A percentile compares a stretch with the other conserved stretches of the same genome.
These are phyloP conservation scores for Myotis pilosus DNA, from an alignment of 2,797 vertebrate genomes.

Conservation along the genomic window DNA sequence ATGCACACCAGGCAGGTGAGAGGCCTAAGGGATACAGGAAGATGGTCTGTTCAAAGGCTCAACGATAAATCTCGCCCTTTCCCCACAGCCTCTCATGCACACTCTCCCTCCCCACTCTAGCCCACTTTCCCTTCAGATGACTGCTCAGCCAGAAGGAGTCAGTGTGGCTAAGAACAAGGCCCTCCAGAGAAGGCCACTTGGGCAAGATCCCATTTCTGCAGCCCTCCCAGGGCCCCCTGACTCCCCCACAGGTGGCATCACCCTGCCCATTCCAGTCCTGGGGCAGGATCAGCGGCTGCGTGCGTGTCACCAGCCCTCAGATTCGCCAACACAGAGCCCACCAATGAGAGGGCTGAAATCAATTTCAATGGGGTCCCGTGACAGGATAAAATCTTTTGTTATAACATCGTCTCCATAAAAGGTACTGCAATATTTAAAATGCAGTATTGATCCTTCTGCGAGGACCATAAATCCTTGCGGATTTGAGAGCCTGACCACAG, in stretches of 20 bases:
- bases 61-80: neutral
- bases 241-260: too few relatives aligned
- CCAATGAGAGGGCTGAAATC: neutral
- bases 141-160: neutral
- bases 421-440: slow-evolving; percentile 70
- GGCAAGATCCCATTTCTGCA: neutral
- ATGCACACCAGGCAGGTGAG: fast-evolving
- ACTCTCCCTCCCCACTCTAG: neutral
- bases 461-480: slow-evolving; percentile 23
- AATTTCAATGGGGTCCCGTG: neutral
- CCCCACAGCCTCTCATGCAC: neutral
- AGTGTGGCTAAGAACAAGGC: neutral
- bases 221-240: neutral
- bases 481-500: slow-evolving; percentile 28
- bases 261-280: fast-evolving
- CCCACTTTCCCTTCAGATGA: neutral
- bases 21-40: neutral
- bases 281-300: fast-evolving
- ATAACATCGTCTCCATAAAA: slow-evolving; percentile 61
- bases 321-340: neutral
- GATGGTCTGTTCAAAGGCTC: neutral
- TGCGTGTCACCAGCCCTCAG: neutral
- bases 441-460: slow-evolving; percentile 43
- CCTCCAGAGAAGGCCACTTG: neutral
- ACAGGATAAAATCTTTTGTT: slow-evolving; percentile 76